These are phyloP conservation scores for Augochlora pura DNA, from an alignment of 1,140 invertebrate genomes.

Conservation along the genomic window DNA sequence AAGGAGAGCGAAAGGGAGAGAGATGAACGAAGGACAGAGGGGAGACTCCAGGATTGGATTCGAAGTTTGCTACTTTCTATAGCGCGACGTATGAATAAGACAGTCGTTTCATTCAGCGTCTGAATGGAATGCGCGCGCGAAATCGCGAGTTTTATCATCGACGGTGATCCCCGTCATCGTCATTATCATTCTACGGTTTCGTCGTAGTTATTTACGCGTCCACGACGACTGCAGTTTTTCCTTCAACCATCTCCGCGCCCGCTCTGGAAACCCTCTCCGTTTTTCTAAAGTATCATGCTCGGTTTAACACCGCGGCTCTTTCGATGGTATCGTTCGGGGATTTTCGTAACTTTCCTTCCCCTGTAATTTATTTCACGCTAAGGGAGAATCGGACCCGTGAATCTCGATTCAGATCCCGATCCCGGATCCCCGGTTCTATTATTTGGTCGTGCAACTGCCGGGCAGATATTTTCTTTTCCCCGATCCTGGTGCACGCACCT, in stretches of 20 bases:
- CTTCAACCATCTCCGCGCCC: too few relatives aligned
- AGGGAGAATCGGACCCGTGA: not conserved
- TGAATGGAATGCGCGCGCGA: constrained; percentile 57
- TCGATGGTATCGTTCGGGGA: not conserved
- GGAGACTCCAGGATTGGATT: constrained; percentile 39
- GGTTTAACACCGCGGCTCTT: constrained; percentile 19
- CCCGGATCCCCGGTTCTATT: constrained; percentile 6
- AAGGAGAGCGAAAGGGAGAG: constrained; percentile 11
- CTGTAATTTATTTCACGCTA: constrained; percentile 28
- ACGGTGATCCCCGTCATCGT: constrained; percentile 33
- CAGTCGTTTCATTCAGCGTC: constrained; percentile 58
- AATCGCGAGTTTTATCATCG: constrained; percentile 49
- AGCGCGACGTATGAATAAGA: constrained; percentile 66
- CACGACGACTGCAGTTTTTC: not conserved
- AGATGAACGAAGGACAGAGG: not conserved
- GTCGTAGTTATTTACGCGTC: constrained; percentile 24
- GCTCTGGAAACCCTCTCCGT: not conserved
- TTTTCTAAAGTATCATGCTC: not conserved
- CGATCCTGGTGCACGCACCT: not conserved
- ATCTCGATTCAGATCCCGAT: constrained; percentile 30
- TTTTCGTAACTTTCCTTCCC: constrained; percentile 7
- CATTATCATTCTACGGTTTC: constrained; percentile 10
- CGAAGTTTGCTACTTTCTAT: constrained; percentile 47
- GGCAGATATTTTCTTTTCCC: constrained; percentile 17
- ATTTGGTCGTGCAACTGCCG: not conserved